A percentile compares a stretch with the other conserved stretches of the same genome.
phyloP scores from a whole-genome alignment of 1,140 invertebrate species.

The Temnothorax curvispinosus region DNA sequence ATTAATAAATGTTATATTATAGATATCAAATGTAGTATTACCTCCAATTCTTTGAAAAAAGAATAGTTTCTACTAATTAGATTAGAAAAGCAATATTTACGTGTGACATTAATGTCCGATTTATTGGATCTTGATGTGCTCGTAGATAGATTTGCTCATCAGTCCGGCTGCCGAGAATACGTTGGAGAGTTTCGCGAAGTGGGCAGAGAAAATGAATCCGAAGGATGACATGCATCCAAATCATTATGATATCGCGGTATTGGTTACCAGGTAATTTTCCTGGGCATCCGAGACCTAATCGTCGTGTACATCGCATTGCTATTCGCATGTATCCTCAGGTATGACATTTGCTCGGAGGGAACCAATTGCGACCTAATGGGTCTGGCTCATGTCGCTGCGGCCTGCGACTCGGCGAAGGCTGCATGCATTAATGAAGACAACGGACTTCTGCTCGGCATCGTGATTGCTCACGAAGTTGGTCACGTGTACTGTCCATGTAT shows the following conservation, averaged over 20 bases:
- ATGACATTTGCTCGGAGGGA: constrained; percentile 88
- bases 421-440: constrained; percentile 90
- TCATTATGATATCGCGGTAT: constrained; percentile 91
- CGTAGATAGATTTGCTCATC: constrained; percentile 85
- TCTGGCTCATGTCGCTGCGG: constrained; percentile 88
- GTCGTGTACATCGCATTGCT: constrained; percentile 72
- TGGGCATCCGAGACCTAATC: neutral
- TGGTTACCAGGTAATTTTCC: constrained; percentile 89
- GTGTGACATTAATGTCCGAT: neutral
- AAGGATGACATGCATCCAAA: constrained; percentile 88
- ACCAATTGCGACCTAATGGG: constrained; percentile 89
- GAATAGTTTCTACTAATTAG: neutral
- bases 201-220: constrained; percentile 89
- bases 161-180: constrained; percentile 88
- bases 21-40: too few species aligned
- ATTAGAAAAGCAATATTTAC: neutral
- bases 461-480: constrained; percentile 91
- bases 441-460: constrained; percentile 89
- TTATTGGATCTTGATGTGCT: constrained; percentile 27
- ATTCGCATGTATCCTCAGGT: constrained; percentile 78
- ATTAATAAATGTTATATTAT: neutral
- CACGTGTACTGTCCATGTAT: constrained; percentile 87
- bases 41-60: neutral
- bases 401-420: constrained; percentile 88
- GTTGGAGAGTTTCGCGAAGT: constrained; percentile 89